phyloP scores from a whole-genome alignment of 2,888 invertebrate species.

The Electrophaes corylata region DNA sequence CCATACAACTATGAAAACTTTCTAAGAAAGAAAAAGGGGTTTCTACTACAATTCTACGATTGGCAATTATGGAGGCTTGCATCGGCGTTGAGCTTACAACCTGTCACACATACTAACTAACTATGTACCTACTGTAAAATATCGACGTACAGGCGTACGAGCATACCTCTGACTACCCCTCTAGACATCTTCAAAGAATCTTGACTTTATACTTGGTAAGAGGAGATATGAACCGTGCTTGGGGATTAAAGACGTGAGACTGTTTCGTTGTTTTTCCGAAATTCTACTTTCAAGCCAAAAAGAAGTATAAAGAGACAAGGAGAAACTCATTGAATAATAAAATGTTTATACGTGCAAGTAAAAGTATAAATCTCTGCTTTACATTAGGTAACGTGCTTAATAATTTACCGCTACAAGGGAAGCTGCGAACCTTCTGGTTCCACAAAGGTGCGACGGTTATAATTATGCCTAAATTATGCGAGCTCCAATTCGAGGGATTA shows the following conservation, averaged over 20 bases:
- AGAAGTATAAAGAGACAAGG: constrained; percentile 1
- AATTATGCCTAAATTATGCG: constrained; percentile 30
- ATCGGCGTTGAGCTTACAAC: too few relatives aligned
- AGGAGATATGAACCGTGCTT: too few relatives aligned
- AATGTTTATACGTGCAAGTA: constrained; percentile 13
- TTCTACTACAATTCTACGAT: too few relatives aligned
- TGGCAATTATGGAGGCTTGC: too few relatives aligned
- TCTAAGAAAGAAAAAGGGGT: not conserved
- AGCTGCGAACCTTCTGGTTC: constrained; percentile 15
- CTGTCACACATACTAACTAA: too few relatives aligned
- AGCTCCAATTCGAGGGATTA: constrained; percentile 5
- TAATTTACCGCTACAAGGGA: constrained; percentile 23
- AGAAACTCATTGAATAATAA: constrained; percentile 21
- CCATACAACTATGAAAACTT: too few relatives aligned
- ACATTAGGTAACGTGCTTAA: constrained; percentile 23
- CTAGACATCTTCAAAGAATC: too few relatives aligned
- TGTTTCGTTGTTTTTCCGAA: not conserved
- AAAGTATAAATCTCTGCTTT: constrained; percentile 21
- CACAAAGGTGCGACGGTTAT: constrained; percentile 31
- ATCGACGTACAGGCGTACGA: too few relatives aligned
- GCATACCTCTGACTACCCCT: too few relatives aligned
- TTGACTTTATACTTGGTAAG: too few relatives aligned
- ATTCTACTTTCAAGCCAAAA: not conserved
- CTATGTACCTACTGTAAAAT: too few relatives aligned
- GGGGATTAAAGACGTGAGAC: too few relatives aligned